Percentiles rank a stretch among this genome's conserved stretches.
Conservation (phyloP, 2,888 invertebrate species). For the Meghimatium bilineatum region DNA sequence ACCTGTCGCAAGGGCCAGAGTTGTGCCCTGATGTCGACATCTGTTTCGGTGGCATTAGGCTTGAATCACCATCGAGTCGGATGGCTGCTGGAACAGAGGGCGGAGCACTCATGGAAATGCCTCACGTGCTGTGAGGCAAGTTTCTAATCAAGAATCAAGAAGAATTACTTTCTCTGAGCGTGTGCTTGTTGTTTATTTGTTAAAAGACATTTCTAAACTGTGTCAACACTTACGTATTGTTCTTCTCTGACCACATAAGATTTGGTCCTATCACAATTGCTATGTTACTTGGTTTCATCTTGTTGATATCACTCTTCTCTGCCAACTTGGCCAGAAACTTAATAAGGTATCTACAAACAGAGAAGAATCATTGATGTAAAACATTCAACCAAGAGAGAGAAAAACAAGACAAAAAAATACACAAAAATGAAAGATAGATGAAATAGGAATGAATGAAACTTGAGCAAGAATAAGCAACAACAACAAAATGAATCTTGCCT, state of each 20-base stretch:
- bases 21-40: too few species aligned
- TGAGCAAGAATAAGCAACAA: background rate
- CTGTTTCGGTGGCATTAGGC: too few species aligned
- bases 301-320: constrained; percentile 90
- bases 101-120: too few species aligned
- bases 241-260: constrained; percentile 86
- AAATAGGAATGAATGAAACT: background rate
- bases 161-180: too few species aligned
- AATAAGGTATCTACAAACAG: constrained; percentile 82
- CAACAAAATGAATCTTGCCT: constrained; percentile 77
- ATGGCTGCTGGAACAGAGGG: too few species aligned
- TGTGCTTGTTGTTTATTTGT: background rate
- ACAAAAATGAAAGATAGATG: too few species aligned
- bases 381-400: background rate
- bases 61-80: too few species aligned
- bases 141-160: too few species aligned
- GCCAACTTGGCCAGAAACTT: constrained; percentile 92
- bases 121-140: too few species aligned
- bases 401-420: background rate
- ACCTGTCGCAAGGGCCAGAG: too few species aligned
- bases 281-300: constrained; percentile 96
- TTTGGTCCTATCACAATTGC: constrained; percentile 98
- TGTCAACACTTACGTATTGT: constrained; percentile 31
- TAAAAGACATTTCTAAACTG: background rate
- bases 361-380: background rate